Percentiles rank a stretch among this genome's conserved stretches.
phyloP scores from a whole-genome alignment of 2,888 invertebrate species.

The Galerucella nymphaeae region DNA sequence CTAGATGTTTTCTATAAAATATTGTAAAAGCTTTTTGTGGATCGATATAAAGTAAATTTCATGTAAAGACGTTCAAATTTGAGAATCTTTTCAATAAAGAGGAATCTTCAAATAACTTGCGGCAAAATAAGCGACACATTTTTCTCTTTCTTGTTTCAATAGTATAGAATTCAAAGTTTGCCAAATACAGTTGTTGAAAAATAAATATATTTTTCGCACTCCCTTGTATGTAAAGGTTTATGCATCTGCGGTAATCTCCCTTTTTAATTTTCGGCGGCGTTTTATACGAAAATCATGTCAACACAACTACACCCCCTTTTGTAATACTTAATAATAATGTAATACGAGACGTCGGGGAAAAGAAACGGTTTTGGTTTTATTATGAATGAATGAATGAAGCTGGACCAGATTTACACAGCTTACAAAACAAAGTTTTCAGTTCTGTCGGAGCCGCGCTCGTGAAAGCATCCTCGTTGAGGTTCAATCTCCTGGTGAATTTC shows the following conservation, averaged over 20 bases:
- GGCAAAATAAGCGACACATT: too few relatives aligned
- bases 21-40: too few relatives aligned
- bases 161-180: too few relatives aligned
- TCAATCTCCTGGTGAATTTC: neutral
- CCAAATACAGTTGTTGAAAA: too few relatives aligned
- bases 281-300: neutral
- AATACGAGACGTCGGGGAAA: neutral
- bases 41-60: too few relatives aligned
- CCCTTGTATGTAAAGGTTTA: neutral
- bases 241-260: neutral
- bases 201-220: too few relatives aligned
- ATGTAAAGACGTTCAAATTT: too few relatives aligned
- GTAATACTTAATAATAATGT: conserved; percentile 11
- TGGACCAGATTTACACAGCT: conserved; percentile 10
- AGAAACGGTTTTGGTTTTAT: neutral
- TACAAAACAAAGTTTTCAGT: neutral
- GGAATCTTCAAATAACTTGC: too few relatives aligned
- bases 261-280: neutral
- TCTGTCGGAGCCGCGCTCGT: conserved; percentile 1
- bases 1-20: too few relatives aligned
- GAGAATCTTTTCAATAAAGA: too few relatives aligned
- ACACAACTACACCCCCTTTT: conserved; percentile 13
- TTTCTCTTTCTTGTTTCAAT: too few relatives aligned
- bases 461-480: neutral
- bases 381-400: conserved; percentile 4